Evolutionary conservation across 2,888 invertebrate species (phyloP).

Genomic region (Emmelina monodactyla): DNA sequence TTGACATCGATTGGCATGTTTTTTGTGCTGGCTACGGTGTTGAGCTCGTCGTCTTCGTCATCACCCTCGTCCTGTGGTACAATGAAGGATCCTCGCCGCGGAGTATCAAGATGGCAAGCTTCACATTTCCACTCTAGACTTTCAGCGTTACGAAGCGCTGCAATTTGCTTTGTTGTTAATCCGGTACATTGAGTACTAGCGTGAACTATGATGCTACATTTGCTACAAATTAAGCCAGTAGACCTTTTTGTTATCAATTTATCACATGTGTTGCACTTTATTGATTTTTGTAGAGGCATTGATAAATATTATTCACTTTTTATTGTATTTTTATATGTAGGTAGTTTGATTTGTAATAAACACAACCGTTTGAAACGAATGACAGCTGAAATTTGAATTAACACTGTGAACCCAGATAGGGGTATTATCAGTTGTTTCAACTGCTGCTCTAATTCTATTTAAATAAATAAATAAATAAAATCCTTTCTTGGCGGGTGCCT

Average conservation of each 20-base stretch:
- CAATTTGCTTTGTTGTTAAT: neutral
- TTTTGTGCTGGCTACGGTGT: neutral
- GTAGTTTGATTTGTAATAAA: too few relatives aligned
- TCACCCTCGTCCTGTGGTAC: neutral
- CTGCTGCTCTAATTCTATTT: too few relatives aligned
- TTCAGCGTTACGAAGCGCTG: slow-evolving; percentile 1
- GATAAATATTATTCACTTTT: too few relatives aligned
- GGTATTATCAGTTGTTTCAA: too few relatives aligned
- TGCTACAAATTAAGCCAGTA: slow-evolving; percentile 1
- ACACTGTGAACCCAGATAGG: too few relatives aligned
- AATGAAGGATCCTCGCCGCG: neutral
- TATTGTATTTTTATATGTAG: too few relatives aligned
- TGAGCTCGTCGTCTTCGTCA: slow-evolving; percentile 1
- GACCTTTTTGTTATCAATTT: slow-evolving; percentile 1
- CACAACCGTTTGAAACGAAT: too few relatives aligned
- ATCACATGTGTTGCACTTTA: neutral
- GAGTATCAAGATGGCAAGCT: neutral
- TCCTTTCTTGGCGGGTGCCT: too few relatives aligned
- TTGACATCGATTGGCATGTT: neutral
- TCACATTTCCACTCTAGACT: slow-evolving; percentile 1
- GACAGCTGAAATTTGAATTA: too few relatives aligned
- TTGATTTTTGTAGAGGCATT: too few relatives aligned
- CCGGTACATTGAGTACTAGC: slow-evolving; percentile 1
- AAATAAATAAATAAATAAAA: too few relatives aligned
- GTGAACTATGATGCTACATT: slow-evolving; percentile 1